Base-by-base conservation (phyloP, 2,888 invertebrate species). In the Raillietiella orientalis region DNA sequence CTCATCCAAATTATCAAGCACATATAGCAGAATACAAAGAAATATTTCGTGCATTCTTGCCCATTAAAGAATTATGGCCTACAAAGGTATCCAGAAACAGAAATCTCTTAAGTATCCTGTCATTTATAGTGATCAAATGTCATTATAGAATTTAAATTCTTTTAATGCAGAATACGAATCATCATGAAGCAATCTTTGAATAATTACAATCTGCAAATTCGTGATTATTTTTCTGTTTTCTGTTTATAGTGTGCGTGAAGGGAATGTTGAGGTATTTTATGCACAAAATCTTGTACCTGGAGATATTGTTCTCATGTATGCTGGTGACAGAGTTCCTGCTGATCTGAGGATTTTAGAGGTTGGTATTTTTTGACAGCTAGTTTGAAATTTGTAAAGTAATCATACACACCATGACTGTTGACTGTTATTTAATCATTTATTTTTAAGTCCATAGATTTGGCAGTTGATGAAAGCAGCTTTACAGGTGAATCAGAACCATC, bases 401-500 rank as follows among this genome's bases (percentile, higher is more conserved):
- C n/a, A n/a, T n/a, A n/a, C n/a, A n/a, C n/a, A n/a, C n/a, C n/a
- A n/a, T n/a, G 4, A 5, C 14, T 16, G 13, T 17, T n/a, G 14
- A 6, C 12, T 31, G 25, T 21, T 4, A 3, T n/a, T 23, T 16
- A n/a, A 14, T 3, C 21, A 3, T 29, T 17, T 29, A 15, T 16
- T 16, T 31, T 39, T 6, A 38, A 58, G 54, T 62, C 79, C 1
- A 62, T 67, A 9, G 90, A 90, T 49, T 54, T 96, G 33, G 67
- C 74, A 3, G 69, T 99, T 24, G 96, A 96, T 47, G 96, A 96
- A 51, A 87, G 87, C 26, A 84, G 84, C 35, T 90, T 99, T 46
- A 96, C 96, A 0, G 96, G 96, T 4, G 96, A 99, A 52, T 87
- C 87, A 0, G 82, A 90, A 42, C 90, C 96, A 10, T 66, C 74